phyloP scores from a whole-genome alignment of 2,797 vertebrate species.

The Furcifer pardalis region DNA sequence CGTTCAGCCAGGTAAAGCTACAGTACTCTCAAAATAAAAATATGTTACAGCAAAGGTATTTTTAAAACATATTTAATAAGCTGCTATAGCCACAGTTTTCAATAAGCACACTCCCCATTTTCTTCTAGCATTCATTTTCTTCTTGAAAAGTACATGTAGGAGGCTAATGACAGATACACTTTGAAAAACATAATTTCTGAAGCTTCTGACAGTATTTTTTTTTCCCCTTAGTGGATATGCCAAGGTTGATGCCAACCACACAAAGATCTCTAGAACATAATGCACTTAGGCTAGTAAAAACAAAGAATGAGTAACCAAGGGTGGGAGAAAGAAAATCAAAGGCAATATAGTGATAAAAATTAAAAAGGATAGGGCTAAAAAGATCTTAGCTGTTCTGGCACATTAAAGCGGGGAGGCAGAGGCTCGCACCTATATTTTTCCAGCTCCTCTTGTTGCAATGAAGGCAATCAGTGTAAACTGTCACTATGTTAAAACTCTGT shows the following conservation, averaged over 20 bases:
- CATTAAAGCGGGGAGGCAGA: not conserved
- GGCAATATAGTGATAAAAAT: not conserved
- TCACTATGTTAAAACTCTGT: not conserved
- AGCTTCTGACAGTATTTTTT: conserved; percentile 50
- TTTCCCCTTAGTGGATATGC: conserved; percentile 36
- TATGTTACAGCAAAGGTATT: conserved; percentile 18
- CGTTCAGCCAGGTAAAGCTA: conserved; percentile 46
- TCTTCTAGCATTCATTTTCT: conserved; percentile 45
- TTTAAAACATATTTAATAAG: conserved; percentile 31
- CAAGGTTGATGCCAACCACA: conserved; percentile 34
- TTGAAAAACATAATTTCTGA: conserved; percentile 44
- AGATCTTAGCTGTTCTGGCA: not conserved
- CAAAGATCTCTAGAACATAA: not conserved
- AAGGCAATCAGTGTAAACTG: not conserved
- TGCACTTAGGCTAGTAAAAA: not conserved
- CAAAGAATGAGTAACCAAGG: not conserved
- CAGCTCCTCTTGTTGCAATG: not conserved
- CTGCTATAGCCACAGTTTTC: conserved; percentile 44
- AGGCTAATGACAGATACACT: conserved; percentile 54
- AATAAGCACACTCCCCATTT: conserved; percentile 10
- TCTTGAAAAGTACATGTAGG: conserved; percentile 57
- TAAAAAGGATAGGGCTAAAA: not conserved
- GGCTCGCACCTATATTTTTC: not conserved
- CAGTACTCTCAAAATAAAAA: conserved; percentile 36
- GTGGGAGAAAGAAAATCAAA: not conserved